Base-by-base conservation (phyloP, 2,113 vertebrate genomes). In the Tretioscincus oriximinensis region DNA sequence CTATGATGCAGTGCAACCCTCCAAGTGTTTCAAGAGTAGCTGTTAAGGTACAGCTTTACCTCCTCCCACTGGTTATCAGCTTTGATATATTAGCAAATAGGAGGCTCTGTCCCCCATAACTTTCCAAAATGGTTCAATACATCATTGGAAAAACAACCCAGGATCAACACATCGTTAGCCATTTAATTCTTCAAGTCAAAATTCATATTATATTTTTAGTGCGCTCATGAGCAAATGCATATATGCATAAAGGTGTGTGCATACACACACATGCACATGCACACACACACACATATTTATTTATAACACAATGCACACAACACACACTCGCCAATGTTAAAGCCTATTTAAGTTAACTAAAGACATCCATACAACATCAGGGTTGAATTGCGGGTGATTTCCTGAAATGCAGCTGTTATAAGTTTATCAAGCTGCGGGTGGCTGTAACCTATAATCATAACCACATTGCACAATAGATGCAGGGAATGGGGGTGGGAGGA, bases 351-450 rank as follows among this genome's bases (percentile, higher is more conserved):
- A 70, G 86, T 78, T 94, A 95, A 95, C 95, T 89, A 89, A 93
- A 95, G 93, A 93, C 92, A 94, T 93, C 90, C 92, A 88, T 90
- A 84, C 89, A 69, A 92, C 93, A 93, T 92, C 87, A 77, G 94
- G 92, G 93, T 90, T 90, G 93, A 93, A 93, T 90, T 78, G 91
- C 89, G 87, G 93, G 92, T 94, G 90, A 94, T 93, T 96, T 95
- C 94, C 93, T 93, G 92, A 81, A 84, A 87, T 92, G 90, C 96
- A 96, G 96, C 95, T 96, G 96, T 91, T 96, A 91, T 91, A 87
- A 84, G 94, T 96, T 96, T 96, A 94, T 89, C 87, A 88, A 95
- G 91, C 94, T 95, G 95, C 89, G 93, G 95, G 95, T 95, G 95
- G 94, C 94, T 94, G 90, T 91, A 82, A 87, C 82, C 81, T 72